Evolutionary conservation across 2,113 vertebrate genomes (phyloP), one percentile per base, ranked within the genome.

Genomic region (Suricata suricatta): DNA sequence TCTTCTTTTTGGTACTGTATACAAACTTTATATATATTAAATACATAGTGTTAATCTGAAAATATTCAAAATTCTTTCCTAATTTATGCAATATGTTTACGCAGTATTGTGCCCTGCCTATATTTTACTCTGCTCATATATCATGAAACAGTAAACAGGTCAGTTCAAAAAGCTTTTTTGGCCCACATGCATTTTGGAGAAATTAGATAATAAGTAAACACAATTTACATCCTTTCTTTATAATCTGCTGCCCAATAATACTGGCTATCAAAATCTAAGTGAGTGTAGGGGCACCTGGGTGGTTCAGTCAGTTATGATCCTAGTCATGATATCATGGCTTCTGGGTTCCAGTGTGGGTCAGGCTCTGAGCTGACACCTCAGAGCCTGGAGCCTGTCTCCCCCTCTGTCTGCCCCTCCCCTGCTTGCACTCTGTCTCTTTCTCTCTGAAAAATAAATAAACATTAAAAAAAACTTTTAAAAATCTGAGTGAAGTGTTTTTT

Each of bases 231-330:
- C 64, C 50, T 80, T 80, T 85, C 60, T 84, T 89, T 66, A 25
- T 54, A 89, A 94, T 80, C 76, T 97, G 12, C 47, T 72, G 35
- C 29, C 35, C 38, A 80, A 52, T 85, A 92, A 89, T 76, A 71
- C 12, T 89, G 1, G 8, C 77, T 90, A 90, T 81, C 31, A 82
- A 79, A 92, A 38, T 87, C 68, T n/a, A 35, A 64, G 15, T 77
- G 29, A 77, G 12, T 82, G 77, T 83, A 54, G 21, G 21, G 21
- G 57, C 21, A 60, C 57, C 57, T 60, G 57, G 57, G 57, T 60
- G 57, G 57, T 23, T 60, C 57, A 60, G 57, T 60, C 7, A 7
- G 57, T 60, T 60, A 60, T 50, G 13, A 13, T 50, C 50, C 2
- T 13, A 7, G 57, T 60, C 0, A 25, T 25, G 57, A 60, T 60